Conservation (phyloP, 2,113 vertebrate genomes). For the Acinonyx jubatus region DNA sequence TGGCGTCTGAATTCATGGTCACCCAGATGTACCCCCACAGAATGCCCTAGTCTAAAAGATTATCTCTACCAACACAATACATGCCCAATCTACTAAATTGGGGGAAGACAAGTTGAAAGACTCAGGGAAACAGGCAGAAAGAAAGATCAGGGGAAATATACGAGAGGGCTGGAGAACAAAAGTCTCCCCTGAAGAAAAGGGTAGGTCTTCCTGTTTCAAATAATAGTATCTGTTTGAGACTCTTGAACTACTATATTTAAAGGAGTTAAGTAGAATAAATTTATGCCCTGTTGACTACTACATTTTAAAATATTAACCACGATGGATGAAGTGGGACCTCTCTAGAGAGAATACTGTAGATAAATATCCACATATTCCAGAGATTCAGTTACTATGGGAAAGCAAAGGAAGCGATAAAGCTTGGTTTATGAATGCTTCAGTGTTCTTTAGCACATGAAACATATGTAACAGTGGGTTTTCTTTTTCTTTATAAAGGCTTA, state of each 20-base stretch:
- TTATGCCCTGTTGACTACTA: neutral
- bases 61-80: neutral
- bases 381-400: neutral
- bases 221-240: neutral
- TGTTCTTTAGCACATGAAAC: neutral
- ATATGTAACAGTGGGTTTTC: neutral
- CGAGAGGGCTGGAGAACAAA: neutral
- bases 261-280: neutral
- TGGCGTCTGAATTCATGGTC: neutral
- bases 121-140: neutral
- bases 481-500: constrained; percentile 48
- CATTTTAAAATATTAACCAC: constrained; percentile 49
- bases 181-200: neutral
- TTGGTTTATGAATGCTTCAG: neutral
- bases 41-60: neutral
- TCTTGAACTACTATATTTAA: neutral
- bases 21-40: neutral
- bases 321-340: neutral
- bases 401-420: constrained; percentile 20
- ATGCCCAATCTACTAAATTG: neutral
- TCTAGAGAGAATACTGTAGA: neutral
- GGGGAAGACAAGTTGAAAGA: neutral
- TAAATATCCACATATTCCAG: neutral
- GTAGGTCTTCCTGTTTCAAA: neutral
- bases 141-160: neutral